Base-by-base conservation (phyloP, 2,888 invertebrate genomes). In the Netelia melanura region DNA sequence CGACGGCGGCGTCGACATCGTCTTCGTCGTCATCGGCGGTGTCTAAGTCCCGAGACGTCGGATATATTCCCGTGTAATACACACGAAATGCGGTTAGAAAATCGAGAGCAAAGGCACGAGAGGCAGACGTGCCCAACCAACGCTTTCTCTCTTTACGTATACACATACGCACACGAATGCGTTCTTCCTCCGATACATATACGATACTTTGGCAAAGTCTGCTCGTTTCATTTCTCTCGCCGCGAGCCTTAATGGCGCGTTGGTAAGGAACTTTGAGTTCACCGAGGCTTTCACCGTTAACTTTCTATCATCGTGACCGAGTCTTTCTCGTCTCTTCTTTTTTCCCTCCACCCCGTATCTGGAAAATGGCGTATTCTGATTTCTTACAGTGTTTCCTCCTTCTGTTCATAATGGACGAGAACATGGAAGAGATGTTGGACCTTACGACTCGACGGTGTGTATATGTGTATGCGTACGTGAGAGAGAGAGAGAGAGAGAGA, bases 181-280 rank as follows among this genome's bases (percentile, higher is more conserved):
- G 25, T 64, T 64, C 14, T 38, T 52, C 38, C 48, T 30, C 38
- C 10, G 52, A 52, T 64, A 52, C 23, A 9, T 62, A 11, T 21
- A 21, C 38, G 25, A 17, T 48, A 54, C 23, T 65, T 3, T 2
- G 9, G 10, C 9, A 23, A 54, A 56, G 56, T 56, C 58, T 54
- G 1, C 38, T 5, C 52, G 10, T 43, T 23, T 17, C 68, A 67
- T 64, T 74, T 64, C 43, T 48, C 56, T 17, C 17, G 70, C 38
- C 43, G 56, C 23, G 14, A 10, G 56, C 75, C 71, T 70, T 71
- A 71, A 71, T 43, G 64, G 71, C 43, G 38, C 62, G 56, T 80
- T 65, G 79, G 70, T 83, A 79, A 83, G 79, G 52, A 80, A 80
- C 62, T 83, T 83, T 71, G 30, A 54, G 44, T 43, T 30, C 21